Base-by-base conservation (phyloP, 2,888 invertebrate species). In the Pterobdella sp. region DNA sequence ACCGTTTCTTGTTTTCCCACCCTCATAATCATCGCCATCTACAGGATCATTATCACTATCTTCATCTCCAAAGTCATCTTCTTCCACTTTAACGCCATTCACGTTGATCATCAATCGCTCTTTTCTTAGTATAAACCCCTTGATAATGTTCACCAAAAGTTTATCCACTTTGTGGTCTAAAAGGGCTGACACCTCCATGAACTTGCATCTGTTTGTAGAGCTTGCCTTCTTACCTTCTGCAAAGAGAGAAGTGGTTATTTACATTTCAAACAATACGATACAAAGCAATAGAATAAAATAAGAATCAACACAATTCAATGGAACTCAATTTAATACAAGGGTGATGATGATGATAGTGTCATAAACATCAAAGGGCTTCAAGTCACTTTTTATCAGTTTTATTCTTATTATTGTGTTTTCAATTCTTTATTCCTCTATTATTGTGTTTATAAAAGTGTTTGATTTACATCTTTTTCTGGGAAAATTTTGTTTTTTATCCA, bases 141-240 rank as follows among this genome's bases (percentile, higher is more conserved):
- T 49, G 3, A 74, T 72, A 26, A 74, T 29, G 1, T 63, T 60
- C 36, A 72, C 69, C 7, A 74, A 37, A 3, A 74, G 63, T 35
- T 73, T 67, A 66, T 74, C 74, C 42, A 74, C 74, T 26, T 63
- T 72, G 72, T 74, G 74, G 65, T 74, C 74, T n/a, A 74, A 65
- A n/a, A 74, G 72, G 60, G 74, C 74, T 14, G 74, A 74, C 34
- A 72, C 74, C 49, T 74, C 74, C 18, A 74, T 14, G 37, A 37
- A 72, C 22, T 60, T 68, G 32, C 74, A 74, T 29, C 49, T 37
- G 4, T 63, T 36, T 35, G 68, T 72, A 29, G 35, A 0, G n/a
- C 68, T 63, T 22, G 72, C 42, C 14, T 72, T 74, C 65, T 74
- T 74, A 36, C 74, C 74, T 36, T 74, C 74, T 74, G 72, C 34